A percentile compares a stretch with the other conserved stretches of the same genome.
Evolutionary conservation across 2,113 vertebrate species (phyloP).

Genomic region (Choloepus hoffmanni): DNA sequence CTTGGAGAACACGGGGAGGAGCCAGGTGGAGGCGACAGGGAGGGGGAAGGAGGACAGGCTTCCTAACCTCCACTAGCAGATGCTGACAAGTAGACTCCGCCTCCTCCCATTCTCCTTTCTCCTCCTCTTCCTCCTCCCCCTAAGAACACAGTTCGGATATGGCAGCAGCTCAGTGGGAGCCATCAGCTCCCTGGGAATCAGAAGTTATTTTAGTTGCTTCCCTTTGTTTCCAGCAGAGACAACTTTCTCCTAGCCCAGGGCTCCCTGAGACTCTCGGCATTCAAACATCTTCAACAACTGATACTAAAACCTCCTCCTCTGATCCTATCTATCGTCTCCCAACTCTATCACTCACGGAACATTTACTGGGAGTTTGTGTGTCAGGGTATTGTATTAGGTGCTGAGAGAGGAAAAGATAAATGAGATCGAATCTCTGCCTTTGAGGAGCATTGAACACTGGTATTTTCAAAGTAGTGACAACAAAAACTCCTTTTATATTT

Average conservation of each 20-base stretch:
- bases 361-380: not conserved
- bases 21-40: constrained; percentile 72
- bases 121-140: constrained; percentile 18
- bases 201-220: not conserved
- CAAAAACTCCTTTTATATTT: not conserved
- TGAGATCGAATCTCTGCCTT: not conserved
- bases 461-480: not conserved
- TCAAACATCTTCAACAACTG: not conserved
- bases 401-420: not conserved
- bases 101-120: not conserved
- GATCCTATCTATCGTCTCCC: not conserved
- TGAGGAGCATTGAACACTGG: not conserved
- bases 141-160: not conserved
- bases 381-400: not conserved
- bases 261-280: not conserved
- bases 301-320: not conserved
- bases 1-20: constrained; percentile 73
- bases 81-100: constrained; percentile 55
- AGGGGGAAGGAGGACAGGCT: constrained; percentile 38
- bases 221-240: not conserved
- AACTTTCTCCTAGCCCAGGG: not conserved
- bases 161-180: not conserved
- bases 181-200: not conserved
- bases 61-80: constrained; percentile 43
- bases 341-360: not conserved